Evolutionary conservation across 2,888 invertebrate genomes (phyloP).

Genomic region (Cactoblastis cactorum): DNA sequence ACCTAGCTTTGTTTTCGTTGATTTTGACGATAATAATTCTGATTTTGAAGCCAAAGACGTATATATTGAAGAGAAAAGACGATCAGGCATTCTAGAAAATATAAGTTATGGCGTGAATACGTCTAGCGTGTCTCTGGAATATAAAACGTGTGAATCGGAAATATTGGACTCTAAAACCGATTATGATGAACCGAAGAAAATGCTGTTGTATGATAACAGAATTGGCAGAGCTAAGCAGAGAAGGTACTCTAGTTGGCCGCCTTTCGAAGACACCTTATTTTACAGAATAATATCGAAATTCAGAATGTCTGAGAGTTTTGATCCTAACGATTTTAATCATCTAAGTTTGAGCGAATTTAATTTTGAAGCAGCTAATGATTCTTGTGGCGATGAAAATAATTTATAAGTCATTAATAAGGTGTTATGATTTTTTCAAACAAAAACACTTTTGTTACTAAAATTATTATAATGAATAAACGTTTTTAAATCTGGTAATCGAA

Average conservation of each 20-base stretch:
- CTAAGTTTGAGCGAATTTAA: constrained; percentile 14
- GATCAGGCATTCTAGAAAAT: constrained; percentile 22
- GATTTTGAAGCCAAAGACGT: constrained; percentile 10
- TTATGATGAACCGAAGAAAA: constrained; percentile 24
- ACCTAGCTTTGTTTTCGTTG: constrained; percentile 53
- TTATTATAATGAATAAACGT: no score
- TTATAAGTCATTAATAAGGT: background rate
- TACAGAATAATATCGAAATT: constrained; percentile 64
- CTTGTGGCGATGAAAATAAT: background rate
- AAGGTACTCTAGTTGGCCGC: constrained; percentile 63
- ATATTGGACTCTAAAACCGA: constrained; percentile 16
- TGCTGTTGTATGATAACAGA: constrained; percentile 38
- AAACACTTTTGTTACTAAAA: no score
- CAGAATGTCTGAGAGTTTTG: constrained; percentile 69
- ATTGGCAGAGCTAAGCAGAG: constrained; percentile 14
- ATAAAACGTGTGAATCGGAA: constrained; percentile 35
- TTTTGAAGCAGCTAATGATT: background rate
- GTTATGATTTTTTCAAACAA: background rate
- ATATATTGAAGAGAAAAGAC: constrained; percentile 17
- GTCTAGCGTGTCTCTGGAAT: constrained; percentile 32
- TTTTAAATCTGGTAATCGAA: no score
- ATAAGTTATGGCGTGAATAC: constrained; percentile 12
- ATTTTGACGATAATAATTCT: constrained; percentile 22
- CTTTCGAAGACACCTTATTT: constrained; percentile 60
- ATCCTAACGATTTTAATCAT: constrained; percentile 53